Evolutionary conservation across 30 jellyfish, hydroid and myxozoan species (phyloP).

Genomic region (Turritopsis dohrnii): DNA sequence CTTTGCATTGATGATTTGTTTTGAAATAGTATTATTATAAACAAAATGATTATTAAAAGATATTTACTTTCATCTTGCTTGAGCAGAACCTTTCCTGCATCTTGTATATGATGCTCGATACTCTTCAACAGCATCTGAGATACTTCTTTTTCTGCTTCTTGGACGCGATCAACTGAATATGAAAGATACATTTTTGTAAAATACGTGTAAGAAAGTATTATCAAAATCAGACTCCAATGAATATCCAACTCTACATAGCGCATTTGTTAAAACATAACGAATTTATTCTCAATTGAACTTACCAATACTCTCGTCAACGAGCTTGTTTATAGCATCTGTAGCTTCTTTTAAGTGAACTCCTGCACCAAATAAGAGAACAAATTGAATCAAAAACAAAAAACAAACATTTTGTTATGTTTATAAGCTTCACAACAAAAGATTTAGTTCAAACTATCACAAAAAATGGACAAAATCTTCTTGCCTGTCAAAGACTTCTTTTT

Average conservation of each 20-base stretch:
- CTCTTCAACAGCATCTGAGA: constrained; percentile 94
- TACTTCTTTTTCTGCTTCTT: constrained; percentile 98
- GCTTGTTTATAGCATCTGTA: constrained; percentile 95
- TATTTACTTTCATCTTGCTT: constrained; percentile 79
- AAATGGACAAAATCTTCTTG: neutral
- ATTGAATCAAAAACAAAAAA: too few species aligned
- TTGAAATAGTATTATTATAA: neutral
- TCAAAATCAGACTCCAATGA: neutral
- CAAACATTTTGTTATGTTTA: too few species aligned
- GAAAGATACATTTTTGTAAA: neutral
- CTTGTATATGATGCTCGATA: constrained; percentile 93
- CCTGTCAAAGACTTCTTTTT: constrained; percentile 30
- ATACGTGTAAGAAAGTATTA: too few species aligned
- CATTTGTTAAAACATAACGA: too few species aligned
- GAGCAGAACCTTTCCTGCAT: constrained; percentile 92
- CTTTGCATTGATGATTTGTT: neutral
- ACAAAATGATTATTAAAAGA: neutral
- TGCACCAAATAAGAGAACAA: constrained; percentile 5
- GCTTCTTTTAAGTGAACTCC: constrained; percentile 96
- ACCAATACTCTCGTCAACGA: constrained; percentile 99
- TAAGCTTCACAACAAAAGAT: too few species aligned
- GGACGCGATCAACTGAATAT: constrained; percentile 89
- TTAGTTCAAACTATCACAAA: too few species aligned
- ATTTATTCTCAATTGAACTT: constrained; percentile 26
- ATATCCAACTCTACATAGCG: too few species aligned